Conservation (phyloP, 2,113 vertebrate species). For the Gopherus evgoodei region DNA sequence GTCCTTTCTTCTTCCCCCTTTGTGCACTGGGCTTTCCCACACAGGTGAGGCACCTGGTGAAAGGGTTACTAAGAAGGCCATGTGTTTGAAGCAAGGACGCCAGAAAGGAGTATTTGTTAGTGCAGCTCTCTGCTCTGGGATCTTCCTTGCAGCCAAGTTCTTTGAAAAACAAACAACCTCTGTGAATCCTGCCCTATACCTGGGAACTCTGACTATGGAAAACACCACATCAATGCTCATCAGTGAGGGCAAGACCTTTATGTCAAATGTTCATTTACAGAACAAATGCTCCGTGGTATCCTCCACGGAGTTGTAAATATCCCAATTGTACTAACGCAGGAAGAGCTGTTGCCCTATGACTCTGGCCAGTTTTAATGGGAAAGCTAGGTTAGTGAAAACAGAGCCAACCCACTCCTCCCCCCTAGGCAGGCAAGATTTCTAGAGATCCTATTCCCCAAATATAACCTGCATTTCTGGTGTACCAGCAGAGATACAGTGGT, state of each 20-base stretch:
- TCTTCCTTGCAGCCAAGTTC: not conserved
- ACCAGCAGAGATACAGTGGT: not conserved
- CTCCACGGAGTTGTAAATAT: conserved; percentile 45
- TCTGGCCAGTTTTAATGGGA: conserved; percentile 28
- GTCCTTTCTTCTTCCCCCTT: not conserved
- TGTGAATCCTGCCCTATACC: conserved; percentile 33
- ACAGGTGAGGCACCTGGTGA: not conserved
- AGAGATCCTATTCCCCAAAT: not conserved
- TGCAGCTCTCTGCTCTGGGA: conserved; percentile 3
- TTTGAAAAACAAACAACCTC: conserved; percentile 15
- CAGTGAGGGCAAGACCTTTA: conserved; percentile 73
- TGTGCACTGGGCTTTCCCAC: not conserved
- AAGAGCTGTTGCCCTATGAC: conserved; percentile 26
- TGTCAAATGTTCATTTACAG: conserved; percentile 58
- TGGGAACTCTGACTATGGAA: conserved; percentile 48
- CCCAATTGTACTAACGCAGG: conserved; percentile 49
- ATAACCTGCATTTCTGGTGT: fast-evolving
- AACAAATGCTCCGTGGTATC: conserved; percentile 25
- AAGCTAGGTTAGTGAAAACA: conserved; percentile 11
- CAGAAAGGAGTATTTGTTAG: not conserved
- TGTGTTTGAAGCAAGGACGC: not conserved
- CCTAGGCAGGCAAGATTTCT: fast-evolving
- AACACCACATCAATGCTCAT: conserved; percentile 63
- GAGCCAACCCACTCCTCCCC: conserved; percentile 28
- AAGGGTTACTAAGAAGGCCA: not conserved